Percentiles rank a stretch among this genome's conserved stretches.
These are phyloP conservation scores for Mobula hypostoma DNA, from an alignment of 2,113 vertebrate genomes.

Conservation along the genomic window DNA sequence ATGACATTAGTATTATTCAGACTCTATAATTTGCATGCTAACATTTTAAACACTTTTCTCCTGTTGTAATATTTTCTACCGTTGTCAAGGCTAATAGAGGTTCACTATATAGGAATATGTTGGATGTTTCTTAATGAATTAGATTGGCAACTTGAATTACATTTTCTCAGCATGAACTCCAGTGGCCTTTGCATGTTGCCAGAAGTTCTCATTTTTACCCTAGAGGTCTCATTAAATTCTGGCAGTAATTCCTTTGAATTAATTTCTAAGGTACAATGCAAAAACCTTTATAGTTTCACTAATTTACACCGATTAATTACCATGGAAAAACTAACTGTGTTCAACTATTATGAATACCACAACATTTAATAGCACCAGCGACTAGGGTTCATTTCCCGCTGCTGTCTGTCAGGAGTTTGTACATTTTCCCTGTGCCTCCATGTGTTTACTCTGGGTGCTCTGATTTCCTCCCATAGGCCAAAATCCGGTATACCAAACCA, in stretches of 20 bases:
- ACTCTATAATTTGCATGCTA: not conserved
- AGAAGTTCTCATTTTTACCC: not conserved
- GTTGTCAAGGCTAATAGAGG: not conserved
- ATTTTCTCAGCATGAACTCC: not conserved
- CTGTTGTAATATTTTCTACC: not conserved
- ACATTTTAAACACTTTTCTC: not conserved
- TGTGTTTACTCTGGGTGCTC: no score
- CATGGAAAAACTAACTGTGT: not conserved
- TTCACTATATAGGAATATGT: not conserved
- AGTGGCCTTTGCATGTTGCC: not conserved
- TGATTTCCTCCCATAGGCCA: no score
- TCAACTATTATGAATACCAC: no score
- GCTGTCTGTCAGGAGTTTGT: no score
- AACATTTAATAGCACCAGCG: no score
- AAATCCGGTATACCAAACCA: no score
- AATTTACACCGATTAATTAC: constrained; percentile 2
- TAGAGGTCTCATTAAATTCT: constrained; percentile 24
- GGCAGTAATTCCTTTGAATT: not conserved
- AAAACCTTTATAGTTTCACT: not conserved
- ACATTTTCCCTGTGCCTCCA: no score
- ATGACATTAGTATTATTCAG: no score
- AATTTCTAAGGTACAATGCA: no score
- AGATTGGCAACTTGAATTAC: not conserved
- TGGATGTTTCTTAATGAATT: not conserved
- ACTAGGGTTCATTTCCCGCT: no score